Base-by-base conservation (phyloP, 2,113 vertebrate species). In the Laterallus jamaicensis region DNA sequence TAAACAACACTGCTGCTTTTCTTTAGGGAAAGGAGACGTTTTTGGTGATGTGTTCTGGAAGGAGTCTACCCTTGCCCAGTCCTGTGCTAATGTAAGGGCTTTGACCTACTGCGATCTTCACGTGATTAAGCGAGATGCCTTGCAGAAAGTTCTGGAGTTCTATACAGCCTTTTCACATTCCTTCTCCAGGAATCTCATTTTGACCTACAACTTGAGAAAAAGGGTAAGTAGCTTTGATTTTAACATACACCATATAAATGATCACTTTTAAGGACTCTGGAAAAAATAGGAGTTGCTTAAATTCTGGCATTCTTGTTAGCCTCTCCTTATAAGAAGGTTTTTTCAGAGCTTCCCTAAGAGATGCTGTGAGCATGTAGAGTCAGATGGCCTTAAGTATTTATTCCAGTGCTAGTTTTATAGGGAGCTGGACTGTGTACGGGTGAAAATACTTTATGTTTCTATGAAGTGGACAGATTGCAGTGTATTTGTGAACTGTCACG, bases 21-120 rank as follows among this genome's bases (percentile, higher is more conserved):
- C 40, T 74, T 28, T 94, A 99, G 99, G 99, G 95, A 99, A 99
- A 97, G 99, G 99, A 40, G 99, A 99, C 6, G 99, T 99, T 93
- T 99, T 99, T 95, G 99, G 99, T n/a, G 99, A 99, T 63, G 98
- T 99, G 55, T 99, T 99, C 98, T 99, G 99, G 99, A 99, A 99
- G 97, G 99, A 99, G 96, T 97, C 98, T 47, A 99, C 98, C 5
- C 97, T 99, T 9, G 99, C 99, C 32, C 99, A 99, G 95, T 99
- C 99, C 59, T 99, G 99, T 80, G 99, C 99, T 32, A 99, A 99
- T 9, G 99, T 99, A 3, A 98, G 99, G 44, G 99, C 99, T 60
- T 52, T 99, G 97, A 99, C 99, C 74, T 99, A 99, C 97, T 99
- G 99, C 73, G 99, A 99, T 97, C 98, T 99, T 49, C 99, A 99